These are phyloP conservation scores for Alviniconcha marisindica DNA, from an alignment of 1,140 invertebrate species.

Conservation along the genomic window DNA sequence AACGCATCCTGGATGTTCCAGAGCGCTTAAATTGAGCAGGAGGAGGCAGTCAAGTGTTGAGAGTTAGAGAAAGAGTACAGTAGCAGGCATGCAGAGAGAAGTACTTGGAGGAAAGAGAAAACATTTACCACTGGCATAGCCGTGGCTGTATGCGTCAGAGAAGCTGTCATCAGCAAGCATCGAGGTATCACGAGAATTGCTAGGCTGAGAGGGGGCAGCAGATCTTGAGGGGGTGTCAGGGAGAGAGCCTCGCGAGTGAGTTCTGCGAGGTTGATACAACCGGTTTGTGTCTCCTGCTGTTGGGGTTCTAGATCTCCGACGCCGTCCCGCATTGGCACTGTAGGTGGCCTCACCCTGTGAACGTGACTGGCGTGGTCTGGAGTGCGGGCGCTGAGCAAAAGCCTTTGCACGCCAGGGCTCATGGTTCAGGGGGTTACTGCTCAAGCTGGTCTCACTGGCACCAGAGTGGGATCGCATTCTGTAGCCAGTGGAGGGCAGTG, in stretches of 20 bases:
- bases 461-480: conserved; percentile 2
- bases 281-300: neutral
- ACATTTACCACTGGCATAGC: conserved; percentile 33
- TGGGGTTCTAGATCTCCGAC: neutral
- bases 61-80: neutral
- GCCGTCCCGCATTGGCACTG: conserved; percentile 13
- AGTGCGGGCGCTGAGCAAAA: neutral
- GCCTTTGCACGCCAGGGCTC: conserved; percentile 44
- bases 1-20: too few species aligned
- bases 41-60: conserved; percentile 7
- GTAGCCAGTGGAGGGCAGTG: conserved; percentile 15
- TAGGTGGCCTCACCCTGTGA: conserved; percentile 14
- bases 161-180: conserved; percentile 30
- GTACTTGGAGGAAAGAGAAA: neutral
- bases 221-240: neutral
- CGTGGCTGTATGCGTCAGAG: conserved; percentile 25
- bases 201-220: neutral
- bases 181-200: conserved; percentile 2
- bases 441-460: conserved; percentile 21
- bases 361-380: conserved; percentile 1
- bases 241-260: conserved; percentile 4
- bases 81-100: conserved; percentile 16
- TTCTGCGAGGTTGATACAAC: conserved; percentile 22
- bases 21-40: too few species aligned
- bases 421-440: conserved; percentile 41